These are phyloP conservation scores for Phyllotreta striolata DNA, from an alignment of 2,888 invertebrate species.

Conservation along the genomic window DNA sequence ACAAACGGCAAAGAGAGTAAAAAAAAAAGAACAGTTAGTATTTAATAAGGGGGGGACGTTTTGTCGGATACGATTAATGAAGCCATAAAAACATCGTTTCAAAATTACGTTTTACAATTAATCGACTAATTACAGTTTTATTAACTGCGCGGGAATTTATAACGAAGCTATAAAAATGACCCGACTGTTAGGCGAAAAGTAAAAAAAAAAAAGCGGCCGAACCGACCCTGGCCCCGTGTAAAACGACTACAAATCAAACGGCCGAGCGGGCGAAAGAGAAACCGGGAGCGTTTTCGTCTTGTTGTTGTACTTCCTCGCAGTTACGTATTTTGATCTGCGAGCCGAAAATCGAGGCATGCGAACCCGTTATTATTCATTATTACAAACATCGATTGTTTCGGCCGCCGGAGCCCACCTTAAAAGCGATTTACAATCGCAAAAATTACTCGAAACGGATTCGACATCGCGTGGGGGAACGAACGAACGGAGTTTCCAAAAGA, in stretches of 20 bases:
- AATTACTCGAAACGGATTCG: constrained; percentile 33
- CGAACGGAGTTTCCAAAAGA: constrained; percentile 21
- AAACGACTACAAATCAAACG: constrained; percentile 13
- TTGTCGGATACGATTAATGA: neutral
- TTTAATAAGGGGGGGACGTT: neutral
- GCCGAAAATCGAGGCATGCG: constrained; percentile 46
- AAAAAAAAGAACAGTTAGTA: neutral
- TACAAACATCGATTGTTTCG: constrained; percentile 45
- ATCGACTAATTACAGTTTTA: too few species aligned
- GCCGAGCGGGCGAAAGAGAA: constrained; percentile 44
- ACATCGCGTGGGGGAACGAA: constrained; percentile 30
- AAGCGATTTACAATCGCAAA: constrained; percentile 36
- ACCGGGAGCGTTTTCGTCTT: constrained; percentile 35
- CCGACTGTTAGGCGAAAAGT: neutral
- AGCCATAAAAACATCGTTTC: too few species aligned
- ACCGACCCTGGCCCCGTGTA: constrained; percentile 1
- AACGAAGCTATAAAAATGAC: too few species aligned
- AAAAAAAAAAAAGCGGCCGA: neutral
- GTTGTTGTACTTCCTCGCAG: constrained; percentile 40
- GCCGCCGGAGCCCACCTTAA: constrained; percentile 36
- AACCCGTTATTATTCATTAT: constrained; percentile 49
- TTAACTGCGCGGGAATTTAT: too few species aligned
- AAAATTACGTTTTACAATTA: too few species aligned
- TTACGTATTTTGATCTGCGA: constrained; percentile 48
- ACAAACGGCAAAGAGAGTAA: neutral